Percentiles rank a stretch among this genome's conserved stretches.
Conservation (phyloP, 2,888 invertebrate species). For the Argyresthia albistria region DNA sequence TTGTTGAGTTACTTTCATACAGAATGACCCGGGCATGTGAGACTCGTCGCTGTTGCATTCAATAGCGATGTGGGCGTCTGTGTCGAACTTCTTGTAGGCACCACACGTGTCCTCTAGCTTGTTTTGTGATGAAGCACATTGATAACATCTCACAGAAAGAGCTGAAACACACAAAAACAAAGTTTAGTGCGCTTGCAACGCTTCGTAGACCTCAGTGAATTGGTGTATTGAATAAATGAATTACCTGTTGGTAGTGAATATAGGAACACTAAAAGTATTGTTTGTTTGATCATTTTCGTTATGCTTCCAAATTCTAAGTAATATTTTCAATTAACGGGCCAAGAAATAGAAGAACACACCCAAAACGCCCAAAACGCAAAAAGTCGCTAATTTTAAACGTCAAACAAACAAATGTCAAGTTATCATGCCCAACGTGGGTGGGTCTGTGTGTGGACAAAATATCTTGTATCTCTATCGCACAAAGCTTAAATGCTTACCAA, state of each 20-base stretch:
- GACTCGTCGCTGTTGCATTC: conserved; percentile 97
- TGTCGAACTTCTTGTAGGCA: conserved; percentile 89
- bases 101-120: conserved; percentile 91
- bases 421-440: too few species aligned
- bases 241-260: conserved; percentile 21
- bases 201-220: conserved; percentile 12
- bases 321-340: too few species aligned
- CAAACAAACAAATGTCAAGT: too few species aligned
- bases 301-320: too few species aligned
- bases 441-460: too few species aligned
- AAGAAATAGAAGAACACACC: too few species aligned
- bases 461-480: too few species aligned
- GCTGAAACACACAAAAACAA: conserved; percentile 45
- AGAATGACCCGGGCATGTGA: conserved; percentile 94
- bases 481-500: too few species aligned
- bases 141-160: conserved; percentile 89
- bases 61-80: conserved; percentile 87
- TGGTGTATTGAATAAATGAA: neutral
- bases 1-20: conserved; percentile 95
- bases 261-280: conserved; percentile 9
- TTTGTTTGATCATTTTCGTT: conserved; percentile 5
- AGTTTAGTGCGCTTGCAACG: conserved; percentile 5
- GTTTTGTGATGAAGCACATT: conserved; percentile 91
- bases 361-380: too few species aligned
- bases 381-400: too few species aligned